Conservation (phyloP, 2,113 vertebrate species). For the Lipotes vexillifer region DNA sequence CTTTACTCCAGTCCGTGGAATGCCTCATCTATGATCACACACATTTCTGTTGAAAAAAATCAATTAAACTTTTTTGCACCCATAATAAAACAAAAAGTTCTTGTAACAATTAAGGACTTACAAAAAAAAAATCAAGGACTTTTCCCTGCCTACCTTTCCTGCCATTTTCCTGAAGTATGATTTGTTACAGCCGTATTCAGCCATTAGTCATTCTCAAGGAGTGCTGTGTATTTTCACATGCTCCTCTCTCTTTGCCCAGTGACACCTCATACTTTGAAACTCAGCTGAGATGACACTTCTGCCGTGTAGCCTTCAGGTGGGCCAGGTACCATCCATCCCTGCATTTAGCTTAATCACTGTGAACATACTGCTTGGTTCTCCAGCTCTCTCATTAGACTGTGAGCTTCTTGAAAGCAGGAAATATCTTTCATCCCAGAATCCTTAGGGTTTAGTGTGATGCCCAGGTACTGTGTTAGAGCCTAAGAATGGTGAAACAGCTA, state of each 20-base stretch:
- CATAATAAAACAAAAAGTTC: not conserved
- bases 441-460: not conserved
- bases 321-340: not conserved
- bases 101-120: not conserved
- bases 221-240: not conserved
- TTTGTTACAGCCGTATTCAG: not conserved
- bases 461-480: not conserved
- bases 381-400: not conserved
- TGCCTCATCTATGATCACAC: not conserved
- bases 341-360: not conserved
- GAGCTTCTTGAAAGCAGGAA: not conserved
- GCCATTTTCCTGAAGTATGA: not conserved
- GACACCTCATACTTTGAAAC: not conserved
- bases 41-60: not conserved
- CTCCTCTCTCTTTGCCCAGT: not conserved
- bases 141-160: not conserved
- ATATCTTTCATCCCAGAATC: not conserved
- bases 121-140: not conserved
- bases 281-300: not conserved
- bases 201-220: not conserved
- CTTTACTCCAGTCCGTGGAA: not conserved
- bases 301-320: not conserved
- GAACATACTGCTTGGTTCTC: fast-evolving
- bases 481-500: not conserved
- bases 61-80: not conserved